Percentiles rank a stretch among this genome's conserved stretches.
Conservation (phyloP, 2,797 vertebrate species). For the Brotula barbata region DNA sequence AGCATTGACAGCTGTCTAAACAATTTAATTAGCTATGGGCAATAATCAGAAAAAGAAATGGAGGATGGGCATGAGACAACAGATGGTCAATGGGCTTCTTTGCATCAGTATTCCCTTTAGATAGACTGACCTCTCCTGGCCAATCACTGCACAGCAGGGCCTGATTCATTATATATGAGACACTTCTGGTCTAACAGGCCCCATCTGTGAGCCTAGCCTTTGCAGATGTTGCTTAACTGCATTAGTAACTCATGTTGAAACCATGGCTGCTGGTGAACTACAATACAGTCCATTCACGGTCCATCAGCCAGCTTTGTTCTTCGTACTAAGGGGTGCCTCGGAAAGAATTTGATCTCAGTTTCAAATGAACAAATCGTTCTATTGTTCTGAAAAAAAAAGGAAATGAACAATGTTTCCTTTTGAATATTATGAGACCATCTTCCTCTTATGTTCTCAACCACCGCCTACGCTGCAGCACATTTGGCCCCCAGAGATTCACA, state of each 20-base stretch:
- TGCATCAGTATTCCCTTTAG: constrained; percentile 36
- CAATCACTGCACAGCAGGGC: constrained; percentile 45
- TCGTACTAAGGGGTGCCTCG: constrained; percentile 39
- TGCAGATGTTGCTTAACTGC: constrained; percentile 62
- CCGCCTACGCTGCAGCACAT: constrained; percentile 25
- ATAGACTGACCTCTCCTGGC: constrained; percentile 70
- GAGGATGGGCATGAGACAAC: constrained; percentile 19
- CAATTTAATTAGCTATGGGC: constrained; percentile 15
- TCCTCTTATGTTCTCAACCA: constrained; percentile 27
- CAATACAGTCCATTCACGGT: constrained; percentile 65
- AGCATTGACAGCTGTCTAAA: constrained; percentile 19
- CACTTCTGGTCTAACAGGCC: constrained; percentile 35
- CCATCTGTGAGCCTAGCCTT: constrained; percentile 54
- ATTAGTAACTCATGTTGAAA: constrained; percentile 50
- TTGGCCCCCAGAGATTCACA: constrained; percentile 17
- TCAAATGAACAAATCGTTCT: constrained; percentile 51
- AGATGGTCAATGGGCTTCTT: constrained; percentile 54
- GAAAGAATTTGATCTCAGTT: constrained; percentile 62
- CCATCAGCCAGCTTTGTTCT: constrained; percentile 56
- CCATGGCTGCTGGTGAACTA: constrained; percentile 39
- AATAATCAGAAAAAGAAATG: constrained; percentile 27
- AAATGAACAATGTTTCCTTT: constrained; percentile 30
- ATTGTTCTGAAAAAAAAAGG: constrained; percentile 57
- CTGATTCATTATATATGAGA: constrained; percentile 39
- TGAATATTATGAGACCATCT: constrained; percentile 35